Conservation (phyloP, 2,113 vertebrate species). For the Brachypodius melanocephalos region DNA sequence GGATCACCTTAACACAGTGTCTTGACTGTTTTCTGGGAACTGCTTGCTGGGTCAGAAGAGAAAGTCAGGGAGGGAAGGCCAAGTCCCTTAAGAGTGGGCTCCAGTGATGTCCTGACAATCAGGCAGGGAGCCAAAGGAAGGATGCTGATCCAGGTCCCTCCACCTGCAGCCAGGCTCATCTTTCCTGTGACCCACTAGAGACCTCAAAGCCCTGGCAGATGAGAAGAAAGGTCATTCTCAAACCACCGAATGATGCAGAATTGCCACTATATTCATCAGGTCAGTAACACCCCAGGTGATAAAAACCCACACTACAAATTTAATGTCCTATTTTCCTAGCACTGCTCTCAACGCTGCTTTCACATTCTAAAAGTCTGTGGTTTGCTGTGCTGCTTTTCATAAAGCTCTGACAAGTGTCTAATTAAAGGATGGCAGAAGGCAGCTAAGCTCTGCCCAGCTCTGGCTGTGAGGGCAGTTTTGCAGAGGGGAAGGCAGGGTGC, state of each 20-base stretch:
- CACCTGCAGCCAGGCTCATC: not conserved
- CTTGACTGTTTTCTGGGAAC: slow-evolving; percentile 34
- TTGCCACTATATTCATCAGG: not conserved
- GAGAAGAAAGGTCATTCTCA: not conserved
- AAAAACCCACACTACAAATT: not conserved
- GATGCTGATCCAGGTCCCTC: not conserved
- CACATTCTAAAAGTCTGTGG: not conserved
- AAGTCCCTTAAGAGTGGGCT: not conserved
- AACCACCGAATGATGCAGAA: not conserved
- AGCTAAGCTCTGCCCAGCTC: not conserved
- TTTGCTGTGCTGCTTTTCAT: not conserved
- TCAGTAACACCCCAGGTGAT: not conserved
- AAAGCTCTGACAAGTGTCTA: not conserved
- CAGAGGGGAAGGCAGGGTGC: not conserved
- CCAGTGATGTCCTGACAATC: not conserved
- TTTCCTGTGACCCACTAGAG: not conserved
- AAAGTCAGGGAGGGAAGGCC: not conserved
- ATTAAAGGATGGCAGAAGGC: not conserved
- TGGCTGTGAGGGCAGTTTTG: not conserved
- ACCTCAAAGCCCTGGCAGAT: not conserved
- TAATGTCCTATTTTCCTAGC: not conserved
- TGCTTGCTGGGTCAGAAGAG: not conserved
- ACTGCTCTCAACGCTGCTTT: not conserved
- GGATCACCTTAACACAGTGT: slow-evolving; percentile 35
- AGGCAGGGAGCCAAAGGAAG: not conserved